Base-by-base conservation (phyloP, 2,797 vertebrate genomes). In the Phataginus tricuspis region DNA sequence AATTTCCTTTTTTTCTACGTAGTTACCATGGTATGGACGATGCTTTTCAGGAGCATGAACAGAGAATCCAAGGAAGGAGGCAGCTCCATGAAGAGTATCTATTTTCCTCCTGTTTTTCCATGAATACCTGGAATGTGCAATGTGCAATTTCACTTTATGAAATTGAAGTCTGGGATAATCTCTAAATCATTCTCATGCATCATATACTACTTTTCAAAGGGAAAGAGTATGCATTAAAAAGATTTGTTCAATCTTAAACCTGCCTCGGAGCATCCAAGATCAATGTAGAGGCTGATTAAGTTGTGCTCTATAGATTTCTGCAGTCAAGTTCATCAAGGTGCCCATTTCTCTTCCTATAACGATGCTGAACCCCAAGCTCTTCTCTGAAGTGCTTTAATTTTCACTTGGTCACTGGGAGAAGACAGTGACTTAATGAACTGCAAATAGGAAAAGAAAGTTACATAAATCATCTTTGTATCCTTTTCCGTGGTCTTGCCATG, bases 401-500 rank as follows among this genome's bases (percentile, higher is more conserved):
- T 99, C 98, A 98, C 98, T 98, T 91, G 98, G 98, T 99, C 98
- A 99, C 99, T 99, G 99, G 96, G 86, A 98, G 98, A 98, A 99
- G 99, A 99, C 98, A 99, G 99, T 99, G 99, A 99, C 99, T 99
- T 99, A 99, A 99, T 99, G 99, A 99, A 99, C 98, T 99, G 98
- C 98, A 99, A 99, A 99, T 98, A 98, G 98, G 97, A 99, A 98
- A 98, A 97, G 98, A 99, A 99, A 98, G 98, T 98, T 98, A 94
- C 98, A 99, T 99, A 99, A 99, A 99, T 99, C 99, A 99, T 99
- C 98, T 98, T 97, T 96, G 94, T 97, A 98, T 98, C 96, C 96
- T 97, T 98, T 98, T 97, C 91, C 71, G 86, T 98, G 97, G 95
- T 98, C 98, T 98, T 99, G 98, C 98, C 97, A 97, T 98, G 96